These are phyloP conservation scores for Helicoverpa armigera DNA, from an alignment of 1,140 invertebrate species.

Conservation along the genomic window DNA sequence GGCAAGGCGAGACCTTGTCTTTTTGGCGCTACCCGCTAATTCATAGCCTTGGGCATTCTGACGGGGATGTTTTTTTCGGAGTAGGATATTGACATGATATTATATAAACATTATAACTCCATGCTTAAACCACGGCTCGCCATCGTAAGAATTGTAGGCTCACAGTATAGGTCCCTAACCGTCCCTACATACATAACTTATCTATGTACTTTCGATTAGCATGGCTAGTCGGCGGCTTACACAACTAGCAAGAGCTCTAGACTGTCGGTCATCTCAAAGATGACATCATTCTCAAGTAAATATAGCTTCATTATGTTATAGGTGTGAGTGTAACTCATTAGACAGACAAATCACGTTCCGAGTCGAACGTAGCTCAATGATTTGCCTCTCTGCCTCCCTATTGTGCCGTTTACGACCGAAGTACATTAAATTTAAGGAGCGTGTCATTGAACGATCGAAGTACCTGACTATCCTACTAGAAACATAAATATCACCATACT, in stretches of 20 bases:
- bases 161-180: neutral
- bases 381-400: conserved; percentile 18
- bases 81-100: neutral
- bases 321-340: conserved; percentile 26
- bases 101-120: neutral
- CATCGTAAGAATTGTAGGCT: no score
- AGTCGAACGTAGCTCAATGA: conserved; percentile 38
- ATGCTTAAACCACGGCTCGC: neutral
- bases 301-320: conserved; percentile 18
- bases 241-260: neutral
- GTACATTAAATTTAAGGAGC: conserved; percentile 7
- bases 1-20: conserved; percentile 7
- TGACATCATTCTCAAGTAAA: conserved; percentile 27
- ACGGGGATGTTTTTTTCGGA: neutral
- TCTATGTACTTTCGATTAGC: neutral
- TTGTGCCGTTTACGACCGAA: conserved; percentile 35
- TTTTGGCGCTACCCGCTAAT: neutral
- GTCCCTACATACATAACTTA: neutral
- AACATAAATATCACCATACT: no score
- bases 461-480: neutral
- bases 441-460: neutral
- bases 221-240: neutral
- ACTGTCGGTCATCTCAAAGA: conserved; percentile 18
- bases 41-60: neutral
- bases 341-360: conserved; percentile 28